These are phyloP conservation scores for Noctua janthe DNA, from an alignment of 2,888 invertebrate genomes.

Conservation along the genomic window DNA sequence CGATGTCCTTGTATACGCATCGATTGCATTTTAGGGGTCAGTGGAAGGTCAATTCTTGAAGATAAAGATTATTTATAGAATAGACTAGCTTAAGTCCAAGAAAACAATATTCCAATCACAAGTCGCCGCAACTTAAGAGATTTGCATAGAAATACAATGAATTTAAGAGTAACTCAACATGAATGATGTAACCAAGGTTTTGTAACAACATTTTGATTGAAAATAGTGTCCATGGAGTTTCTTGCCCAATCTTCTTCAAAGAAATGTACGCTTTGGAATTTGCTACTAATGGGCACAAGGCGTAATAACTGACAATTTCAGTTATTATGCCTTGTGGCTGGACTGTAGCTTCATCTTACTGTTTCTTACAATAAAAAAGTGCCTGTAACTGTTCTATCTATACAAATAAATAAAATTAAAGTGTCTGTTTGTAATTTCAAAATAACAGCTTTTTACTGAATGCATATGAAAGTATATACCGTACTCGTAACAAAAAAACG, in stretches of 20 bases:
- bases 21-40: conserved; percentile 32
- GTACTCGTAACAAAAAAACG: too few species aligned
- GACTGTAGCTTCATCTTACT: neutral
- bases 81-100: neutral
- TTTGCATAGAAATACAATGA: conserved; percentile 12
- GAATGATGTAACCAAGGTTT: neutral
- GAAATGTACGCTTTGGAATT: neutral
- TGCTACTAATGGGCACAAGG: neutral
- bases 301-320: neutral
- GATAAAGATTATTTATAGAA: neutral
- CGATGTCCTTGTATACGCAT: conserved; percentile 28
- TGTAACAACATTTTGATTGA: neutral
- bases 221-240: neutral
- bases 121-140: neutral
- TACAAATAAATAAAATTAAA: neutral
- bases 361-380: neutral
- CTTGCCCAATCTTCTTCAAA: neutral
- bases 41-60: neutral
- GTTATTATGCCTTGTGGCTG: neutral
- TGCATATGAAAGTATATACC: too few species aligned
- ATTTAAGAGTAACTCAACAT: neutral
- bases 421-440: neutral
- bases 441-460: neutral
- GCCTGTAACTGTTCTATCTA: neutral
- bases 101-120: neutral